These are phyloP conservation scores for Onychomys leucogaster DNA, from an alignment of 2,797 vertebrate genomes.

Conservation along the genomic window DNA sequence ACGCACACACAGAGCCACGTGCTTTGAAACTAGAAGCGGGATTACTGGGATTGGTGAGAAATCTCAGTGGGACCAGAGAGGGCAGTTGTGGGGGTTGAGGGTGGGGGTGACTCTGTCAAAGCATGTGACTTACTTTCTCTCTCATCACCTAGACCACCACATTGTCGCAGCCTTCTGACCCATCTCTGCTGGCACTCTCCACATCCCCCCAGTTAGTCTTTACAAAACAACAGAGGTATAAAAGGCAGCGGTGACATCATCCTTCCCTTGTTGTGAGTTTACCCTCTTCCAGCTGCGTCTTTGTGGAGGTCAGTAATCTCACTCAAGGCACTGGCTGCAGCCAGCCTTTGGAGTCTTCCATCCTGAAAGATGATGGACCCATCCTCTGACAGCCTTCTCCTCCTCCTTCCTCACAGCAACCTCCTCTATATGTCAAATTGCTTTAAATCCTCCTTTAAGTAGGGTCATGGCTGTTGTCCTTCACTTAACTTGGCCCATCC, in stretches of 20 bases:
- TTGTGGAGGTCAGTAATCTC: not conserved
- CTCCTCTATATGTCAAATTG: not conserved
- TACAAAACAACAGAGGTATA: not conserved
- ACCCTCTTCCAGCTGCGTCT: not conserved
- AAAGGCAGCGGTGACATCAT: not conserved
- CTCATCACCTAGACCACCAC: too few relatives aligned
- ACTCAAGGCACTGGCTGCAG: not conserved
- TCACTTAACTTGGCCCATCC: not conserved
- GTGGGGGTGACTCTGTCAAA: not conserved
- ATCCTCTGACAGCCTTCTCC: not conserved
- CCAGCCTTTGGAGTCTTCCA: not conserved
- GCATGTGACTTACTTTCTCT: too few relatives aligned
- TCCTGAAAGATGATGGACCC: not conserved
- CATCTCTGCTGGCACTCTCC: not conserved
- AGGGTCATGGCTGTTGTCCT: not conserved
- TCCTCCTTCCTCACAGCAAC: too few relatives aligned
- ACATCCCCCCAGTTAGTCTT: not conserved
- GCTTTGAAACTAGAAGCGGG: not conserved
- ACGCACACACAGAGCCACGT: accelerated
- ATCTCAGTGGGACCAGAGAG: not conserved
- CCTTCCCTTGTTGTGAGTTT: not conserved
- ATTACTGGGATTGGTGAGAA: not conserved
- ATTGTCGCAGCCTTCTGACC: accelerated
- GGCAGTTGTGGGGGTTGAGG: not conserved
- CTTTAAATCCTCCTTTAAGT: not conserved